Conservation (phyloP, 2,113 vertebrate genomes). For the Gadus macrocephalus region DNA sequence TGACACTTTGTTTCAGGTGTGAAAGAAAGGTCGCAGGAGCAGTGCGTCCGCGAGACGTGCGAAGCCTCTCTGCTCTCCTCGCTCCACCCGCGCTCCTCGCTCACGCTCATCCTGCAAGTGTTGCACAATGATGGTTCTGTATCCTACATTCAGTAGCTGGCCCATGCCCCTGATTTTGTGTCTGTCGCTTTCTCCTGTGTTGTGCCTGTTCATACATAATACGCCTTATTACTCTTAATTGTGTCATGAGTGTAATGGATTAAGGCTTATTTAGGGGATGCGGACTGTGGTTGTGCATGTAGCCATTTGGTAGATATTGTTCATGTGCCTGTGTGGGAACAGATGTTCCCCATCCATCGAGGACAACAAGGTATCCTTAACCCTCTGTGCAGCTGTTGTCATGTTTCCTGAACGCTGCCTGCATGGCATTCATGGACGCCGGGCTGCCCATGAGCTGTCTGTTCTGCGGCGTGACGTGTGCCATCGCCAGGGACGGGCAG, state of each 20-base stretch:
- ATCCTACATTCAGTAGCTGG: slow-evolving; percentile 71
- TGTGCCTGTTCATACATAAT: no score
- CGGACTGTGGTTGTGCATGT: no score
- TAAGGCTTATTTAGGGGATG: no score
- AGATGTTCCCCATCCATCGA: no score
- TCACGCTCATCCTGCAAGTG: slow-evolving; percentile 85
- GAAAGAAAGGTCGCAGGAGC: slow-evolving; percentile 80
- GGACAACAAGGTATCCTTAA: slow-evolving; percentile 42
- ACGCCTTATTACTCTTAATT: no score
- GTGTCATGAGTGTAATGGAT: no score
- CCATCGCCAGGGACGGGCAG: slow-evolving; percentile 68
- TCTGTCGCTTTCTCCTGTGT: no score
- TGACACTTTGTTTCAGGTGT: slow-evolving; percentile 69
- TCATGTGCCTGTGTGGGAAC: no score
- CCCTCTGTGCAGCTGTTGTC: slow-evolving; percentile 75
- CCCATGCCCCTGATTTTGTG: no score
- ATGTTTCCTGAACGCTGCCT: slow-evolving; percentile 83
- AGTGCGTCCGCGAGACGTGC: slow-evolving; percentile 82
- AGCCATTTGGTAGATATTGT: no score
- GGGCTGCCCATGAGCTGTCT: slow-evolving; percentile 83
- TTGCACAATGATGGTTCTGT: slow-evolving; percentile 86
- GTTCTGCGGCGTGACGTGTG: slow-evolving; percentile 88
- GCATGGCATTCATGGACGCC: slow-evolving; percentile 86
- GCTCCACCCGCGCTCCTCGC: slow-evolving; percentile 85
- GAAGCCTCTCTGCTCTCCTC: slow-evolving; percentile 76